Base-by-base conservation (phyloP, 2,113 vertebrate species). In the Abramis brama region DNA sequence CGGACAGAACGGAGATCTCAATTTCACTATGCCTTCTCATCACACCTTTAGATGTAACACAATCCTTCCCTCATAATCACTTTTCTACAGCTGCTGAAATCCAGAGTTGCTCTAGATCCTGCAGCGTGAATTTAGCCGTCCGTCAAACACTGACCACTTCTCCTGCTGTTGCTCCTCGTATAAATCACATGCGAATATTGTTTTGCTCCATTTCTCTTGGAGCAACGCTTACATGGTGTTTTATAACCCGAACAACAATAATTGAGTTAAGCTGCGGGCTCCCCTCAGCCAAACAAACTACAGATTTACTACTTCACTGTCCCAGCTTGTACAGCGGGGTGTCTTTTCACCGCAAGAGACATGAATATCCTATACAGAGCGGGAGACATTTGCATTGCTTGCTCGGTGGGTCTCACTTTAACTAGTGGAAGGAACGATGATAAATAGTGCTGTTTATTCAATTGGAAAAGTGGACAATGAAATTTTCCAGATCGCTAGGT, bases 241-340 rank as follows among this genome's bases (percentile, higher is more conserved):
- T 82, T 82, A 82, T 82, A 82, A 68, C 79, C 45, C 25, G 25
- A 55, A 82, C 79, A 82, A 68, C 43, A 66, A 70, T 55, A 33
- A 68, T 82, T 70, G 27, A 66, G 79, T 81, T 66, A 64, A 81
- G 79, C 39, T 47, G 79, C n/a, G 36, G 59, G 59, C 78, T 62
- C 36, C 79, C 79, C 59, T 79, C 21, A 62, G 39, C 79, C 79
- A 66, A 81, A 66, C 79, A 66, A 64, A 27, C 59, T 80, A 45
- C 59, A 64, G 78, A 80, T 80, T 80, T 80, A 80, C 59, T 45
- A 64, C 78, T 64, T 13, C 43, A 13, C 43, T 75, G 73, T 75
- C 73, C n/a, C 21, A 75, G 73, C 73, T 75, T 75, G 73, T 50
- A 47, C 43, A 47, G 73, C 13, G 6, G 71, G 39, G 2, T 75